Base-by-base conservation (phyloP, 2,888 invertebrate genomes). In the Aspidiotus rigidus region DNA sequence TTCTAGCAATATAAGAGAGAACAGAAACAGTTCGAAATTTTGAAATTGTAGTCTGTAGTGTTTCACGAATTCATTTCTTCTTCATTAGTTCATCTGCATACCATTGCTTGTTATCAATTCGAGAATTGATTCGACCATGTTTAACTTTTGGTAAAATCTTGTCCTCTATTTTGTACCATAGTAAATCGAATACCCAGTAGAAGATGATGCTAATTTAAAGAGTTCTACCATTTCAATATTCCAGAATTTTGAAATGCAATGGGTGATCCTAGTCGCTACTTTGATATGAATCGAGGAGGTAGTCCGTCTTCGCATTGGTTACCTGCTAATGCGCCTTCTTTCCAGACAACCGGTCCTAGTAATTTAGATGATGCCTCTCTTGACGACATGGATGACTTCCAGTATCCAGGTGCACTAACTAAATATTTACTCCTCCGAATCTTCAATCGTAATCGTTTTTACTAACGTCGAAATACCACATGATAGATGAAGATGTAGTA, bases 241-340 rank as follows among this genome's bases (percentile, higher is more conserved):
- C 28, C 28, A 28, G 28, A 28, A 28, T 28, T 28, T 28, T 28
- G 28, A 28, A 5, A 28, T 28, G 28, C 5, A 28, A 66, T 66
- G 66, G 66, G 40, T 39, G 66, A 66, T n/a, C 56, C 7, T 16
- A 57, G 41, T 17, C 17, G 56, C 17, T 40, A 44, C 49, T 66
- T 66, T 6, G 57, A 55, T 17, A 13, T 42, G 7, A 49, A 66
- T 16, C 39, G 40, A 9, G 54, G 55, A 40, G 56, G 15, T 13
- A 57, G 49, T 15, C 66, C 66, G 17, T 56, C 66, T 28, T 53
- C 55, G 39, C 66, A 66, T 44, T 66, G 66, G 66, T 57, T 66
- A 8, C 17, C 55, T 44, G 56, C 66, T 28, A 66, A 64, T 64
- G 17, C 56, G 0, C 16, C 28, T 41, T 39, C 57, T 16, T 16